Base-by-base conservation (phyloP, 2,113 vertebrate species). In the Nycticryphes semicollaris region DNA sequence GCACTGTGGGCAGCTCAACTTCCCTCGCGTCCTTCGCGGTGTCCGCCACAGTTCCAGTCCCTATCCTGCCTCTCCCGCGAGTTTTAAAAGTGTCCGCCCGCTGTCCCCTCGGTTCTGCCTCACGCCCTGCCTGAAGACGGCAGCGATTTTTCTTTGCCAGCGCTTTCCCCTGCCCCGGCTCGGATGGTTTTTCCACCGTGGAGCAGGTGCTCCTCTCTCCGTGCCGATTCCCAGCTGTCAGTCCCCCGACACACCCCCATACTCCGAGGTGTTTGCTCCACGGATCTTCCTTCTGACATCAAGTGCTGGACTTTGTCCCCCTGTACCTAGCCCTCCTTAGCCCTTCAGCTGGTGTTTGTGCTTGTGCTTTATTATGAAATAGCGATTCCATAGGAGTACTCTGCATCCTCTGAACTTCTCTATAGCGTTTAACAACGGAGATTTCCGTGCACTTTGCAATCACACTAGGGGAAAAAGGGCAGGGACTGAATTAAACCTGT, bases 281-380 rank as follows among this genome's bases (percentile, higher is more conserved):
- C 20, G 37, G 77, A 59, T 93, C 95, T 93, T 78, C 81, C 60
- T 19, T 67, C 84, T 33, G 60, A 74, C 51, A 87, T 9, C 84
- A 21, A 54, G 57, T 27, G 62, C 78, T 51, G 96, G 85, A 95
- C 94, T 93, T 94, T 83, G 92, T 6, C 24, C 80, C 51, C 69
- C 59, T 50, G 80, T 56, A 3, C 57, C 72, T 73, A 45, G 39
- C n/a, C 66, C 21, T 67, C 56, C 72, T 41, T 6, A 10, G 45
- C 80, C 47, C 69, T 90, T 50, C 63, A 8, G 43, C 74, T 24
- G 57, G 1, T 77, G 21, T 67, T 77, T 74, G 37, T 54, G 67
- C 72, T 43, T 12, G 33, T 30, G 84, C 64, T 83, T 59, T 17
- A 43, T 47, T 30, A 10, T 22, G 31, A 64, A 89, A 27, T 4